These are phyloP conservation scores for Atherinomorus stipes DNA, from an alignment of 2,113 vertebrate species.

Conservation along the genomic window DNA sequence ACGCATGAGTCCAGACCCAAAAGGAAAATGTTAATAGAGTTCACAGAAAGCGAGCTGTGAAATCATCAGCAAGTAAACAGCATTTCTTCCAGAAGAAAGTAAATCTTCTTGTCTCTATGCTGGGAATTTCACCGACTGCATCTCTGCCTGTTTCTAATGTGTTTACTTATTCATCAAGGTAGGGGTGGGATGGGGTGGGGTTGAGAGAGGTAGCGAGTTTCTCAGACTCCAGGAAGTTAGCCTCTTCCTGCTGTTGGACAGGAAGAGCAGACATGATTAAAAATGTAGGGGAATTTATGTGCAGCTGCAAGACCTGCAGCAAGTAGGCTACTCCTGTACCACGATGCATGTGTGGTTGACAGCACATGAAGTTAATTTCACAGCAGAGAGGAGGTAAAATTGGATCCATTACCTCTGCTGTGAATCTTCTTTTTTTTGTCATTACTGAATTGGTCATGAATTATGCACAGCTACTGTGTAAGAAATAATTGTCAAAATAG, in stretches of 20 bases:
- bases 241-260: slow-evolving; percentile 57
- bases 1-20: slow-evolving; percentile 46
- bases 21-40: slow-evolving; percentile 63
- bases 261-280: slow-evolving; percentile 68
- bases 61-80: slow-evolving; percentile 68
- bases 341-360: slow-evolving; percentile 30
- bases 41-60: slow-evolving; percentile 46
- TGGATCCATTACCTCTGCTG: background rate
- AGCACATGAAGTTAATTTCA: slow-evolving; percentile 24
- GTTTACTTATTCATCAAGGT: slow-evolving; percentile 82
- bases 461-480: too few relatives aligned
- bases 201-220: slow-evolving; percentile 15
- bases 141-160: slow-evolving; percentile 64
- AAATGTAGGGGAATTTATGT: slow-evolving; percentile 73
- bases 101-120: slow-evolving; percentile 64
- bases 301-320: slow-evolving; percentile 11
- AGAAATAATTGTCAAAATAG: too few relatives aligned
- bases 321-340: slow-evolving; percentile 13
- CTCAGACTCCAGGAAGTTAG: slow-evolving; percentile 63
- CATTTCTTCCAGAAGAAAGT: slow-evolving; percentile 64
- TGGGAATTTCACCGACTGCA: slow-evolving; percentile 53
- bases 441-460: too few relatives aligned
- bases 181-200: slow-evolving; percentile 3
- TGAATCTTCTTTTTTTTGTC: too few relatives aligned
- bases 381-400: background rate